Base-by-base conservation (phyloP, 30 jellyfish, hydroid and myxozoan genomes). In the Catostylus mosaicus region DNA sequence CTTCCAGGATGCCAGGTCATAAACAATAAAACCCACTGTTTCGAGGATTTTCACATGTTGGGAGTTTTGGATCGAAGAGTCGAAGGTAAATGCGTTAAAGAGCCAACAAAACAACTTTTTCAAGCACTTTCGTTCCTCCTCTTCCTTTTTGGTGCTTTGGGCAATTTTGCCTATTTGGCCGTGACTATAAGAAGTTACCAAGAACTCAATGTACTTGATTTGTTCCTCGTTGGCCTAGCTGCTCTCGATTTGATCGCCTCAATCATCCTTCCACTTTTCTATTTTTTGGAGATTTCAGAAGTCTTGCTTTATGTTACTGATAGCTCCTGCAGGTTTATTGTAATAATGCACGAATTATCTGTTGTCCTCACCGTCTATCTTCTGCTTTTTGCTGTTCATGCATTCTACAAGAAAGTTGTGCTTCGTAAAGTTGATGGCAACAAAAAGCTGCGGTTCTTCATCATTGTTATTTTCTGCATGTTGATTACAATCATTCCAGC, bases 211-310 rank as follows among this genome's bases (percentile, higher is more conserved):
- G 12, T 48, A 19, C 56, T 76, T 18, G 92, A 82, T 35, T 40
- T 82, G 38, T 51, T 68, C 26, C 62, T 82, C 1, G 86, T 82
- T 34, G 85, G 86, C 26, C 74, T 82, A 46, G 79, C 92, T 10
- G 92, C 72, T 1, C 69, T 82, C 38, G 92, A 82, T 36, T 7
- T 82, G 26, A 43, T 82, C 22, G 92, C 85, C 18, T 51, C 92
- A 10, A 82, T 82, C 18, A 68, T 82, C 75, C 71, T 82, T 11
- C 86, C 86, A 16, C 45, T 82, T 60, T n/a, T 82, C 24, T 68
- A 67, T 47, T 82, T 82, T 62, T 31, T 82, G 30, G 86, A 51
- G 61, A 57, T 82, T 14, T 51, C 80, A 35, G 73, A 59, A 3
- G 10, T 23, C 30, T 24, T 54, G 60, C 19, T n/a, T 34, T 26